Evolutionary conservation across 2,888 invertebrate species (phyloP), one percentile per base, ranked within the genome.

Genomic region (Gandaritis pyraliata): DNA sequence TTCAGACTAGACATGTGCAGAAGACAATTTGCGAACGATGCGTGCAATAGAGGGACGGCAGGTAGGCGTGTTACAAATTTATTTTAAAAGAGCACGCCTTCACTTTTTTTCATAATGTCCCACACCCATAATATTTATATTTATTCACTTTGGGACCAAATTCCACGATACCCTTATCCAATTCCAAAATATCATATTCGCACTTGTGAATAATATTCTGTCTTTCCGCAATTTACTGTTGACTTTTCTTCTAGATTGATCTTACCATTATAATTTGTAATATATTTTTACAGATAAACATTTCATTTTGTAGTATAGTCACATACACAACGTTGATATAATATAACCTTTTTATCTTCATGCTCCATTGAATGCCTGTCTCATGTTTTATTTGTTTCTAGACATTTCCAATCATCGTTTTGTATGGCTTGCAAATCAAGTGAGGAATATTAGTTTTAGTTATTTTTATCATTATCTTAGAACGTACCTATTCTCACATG

Each of bases 1-100:
- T 97, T 92, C 97, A 98, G 98, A 97, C 97, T 98, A 95, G 98
- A 98, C 96, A 98, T 98, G 98, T 98, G 98, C 96, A 96, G 98
- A 94, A 95, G 98, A 94, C 96, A 97, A 94, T 96, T 95, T 94
- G 96, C 96, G 90, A 96, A 96, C 94, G 97, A 97, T 93, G 96
- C 96, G 93, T 98, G 98, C 96, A 98, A 98, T 96, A 96, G 98
- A 94, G 98, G 98, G 94, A 98, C 98, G 81, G 98, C 98, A 97
- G 98, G 98, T 98, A 97, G 95, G 90, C 89, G 90, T 90, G 91
- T 88, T 82, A 82, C 80, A 77, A 79, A 82, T 72, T 83, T 78
- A 71, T 76, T 77, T 81, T 74, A 72, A 77, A 82, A 84, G 84
- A 88, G 90, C 91, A 91, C 91, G 89, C 91, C 91, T 86, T 78